Evolutionary conservation across 2,888 invertebrate species (phyloP).

Genomic region (Caenorhabditis sulstoni): DNA sequence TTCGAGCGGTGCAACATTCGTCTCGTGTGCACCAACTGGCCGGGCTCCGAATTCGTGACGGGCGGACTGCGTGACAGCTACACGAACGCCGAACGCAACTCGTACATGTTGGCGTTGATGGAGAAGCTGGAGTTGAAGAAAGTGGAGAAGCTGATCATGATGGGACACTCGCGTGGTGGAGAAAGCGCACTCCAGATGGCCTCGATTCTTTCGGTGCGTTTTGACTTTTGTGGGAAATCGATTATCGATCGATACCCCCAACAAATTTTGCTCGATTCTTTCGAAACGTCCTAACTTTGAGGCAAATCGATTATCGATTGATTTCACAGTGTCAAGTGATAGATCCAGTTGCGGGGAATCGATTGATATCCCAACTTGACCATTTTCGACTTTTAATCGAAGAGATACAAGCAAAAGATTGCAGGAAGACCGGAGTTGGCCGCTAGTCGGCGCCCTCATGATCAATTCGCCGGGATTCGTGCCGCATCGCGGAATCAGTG

Average conservation of each 20-base stretch:
- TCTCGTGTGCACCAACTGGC: conserved; percentile 48
- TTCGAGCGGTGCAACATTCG: conserved; percentile 53
- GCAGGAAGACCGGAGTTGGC: conserved; percentile 47
- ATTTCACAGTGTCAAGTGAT: neutral
- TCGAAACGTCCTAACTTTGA: neutral
- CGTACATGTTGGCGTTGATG: conserved; percentile 47
- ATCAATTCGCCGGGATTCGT: conserved; percentile 55
- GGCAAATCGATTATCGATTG: neutral
- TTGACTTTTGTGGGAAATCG: neutral
- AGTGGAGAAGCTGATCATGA: conserved; percentile 38
- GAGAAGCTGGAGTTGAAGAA: conserved; percentile 47
- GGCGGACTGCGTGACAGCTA: conserved; percentile 46
- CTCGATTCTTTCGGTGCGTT: conserved; percentile 33
- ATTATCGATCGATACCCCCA: too few species aligned
- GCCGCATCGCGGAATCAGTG: conserved; percentile 40
- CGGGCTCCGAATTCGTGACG: conserved; percentile 52
- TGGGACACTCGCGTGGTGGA: conserved; percentile 58
- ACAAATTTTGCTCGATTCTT: too few species aligned
- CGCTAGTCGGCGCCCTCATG: conserved; percentile 38
- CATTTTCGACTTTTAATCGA: too few species aligned
- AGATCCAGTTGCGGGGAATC: neutral
- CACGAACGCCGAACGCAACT: conserved; percentile 50
- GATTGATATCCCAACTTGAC: neutral
- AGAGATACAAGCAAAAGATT: too few species aligned
- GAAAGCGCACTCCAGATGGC: conserved; percentile 57